Percentiles rank a stretch among this genome's conserved stretches.
These are phyloP conservation scores for Phymastichus coffea DNA, from an alignment of 1,140 invertebrate genomes.

Conservation along the genomic window DNA sequence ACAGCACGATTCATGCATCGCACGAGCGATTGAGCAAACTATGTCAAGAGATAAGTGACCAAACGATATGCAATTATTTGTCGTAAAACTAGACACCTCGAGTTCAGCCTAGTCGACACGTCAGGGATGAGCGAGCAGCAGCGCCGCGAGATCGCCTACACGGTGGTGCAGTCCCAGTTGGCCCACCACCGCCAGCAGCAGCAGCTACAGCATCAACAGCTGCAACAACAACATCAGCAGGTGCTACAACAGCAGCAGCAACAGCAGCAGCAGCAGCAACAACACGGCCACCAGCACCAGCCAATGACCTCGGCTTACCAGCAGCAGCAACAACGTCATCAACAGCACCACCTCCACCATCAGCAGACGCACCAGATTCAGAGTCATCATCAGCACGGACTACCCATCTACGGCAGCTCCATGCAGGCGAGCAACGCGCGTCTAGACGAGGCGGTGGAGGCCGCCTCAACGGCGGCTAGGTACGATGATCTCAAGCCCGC, in stretches of 20 bases:
- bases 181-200: conserved; percentile 43
- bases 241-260: conserved; percentile 3
- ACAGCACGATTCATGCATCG: too few relatives aligned
- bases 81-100: conserved; percentile 76
- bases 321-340: not conserved
- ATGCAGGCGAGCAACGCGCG: conserved; percentile 48
- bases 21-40: too few relatives aligned
- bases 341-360: not conserved
- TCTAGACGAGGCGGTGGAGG: conserved; percentile 44
- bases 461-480: conserved; percentile 46
- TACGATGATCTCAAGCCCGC: conserved; percentile 58
- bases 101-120: conserved; percentile 87
- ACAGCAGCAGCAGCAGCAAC: conserved; percentile 10
- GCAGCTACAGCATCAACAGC: conserved; percentile 22
- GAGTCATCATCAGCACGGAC: not conserved
- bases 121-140: conserved; percentile 86
- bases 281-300: conserved; percentile 2
- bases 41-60: too few relatives aligned
- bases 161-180: conserved; percentile 70
- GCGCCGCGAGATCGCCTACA: conserved; percentile 88
- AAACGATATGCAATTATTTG: too few relatives aligned
- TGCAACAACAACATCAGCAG: conserved; percentile 22
- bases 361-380: conserved; percentile 5
- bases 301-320: not conserved
- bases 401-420: not conserved